Evolutionary conservation across 2,888 invertebrate genomes (phyloP), one percentile per base, ranked within the genome.

Genomic region (Amphimallon solstitiale): DNA sequence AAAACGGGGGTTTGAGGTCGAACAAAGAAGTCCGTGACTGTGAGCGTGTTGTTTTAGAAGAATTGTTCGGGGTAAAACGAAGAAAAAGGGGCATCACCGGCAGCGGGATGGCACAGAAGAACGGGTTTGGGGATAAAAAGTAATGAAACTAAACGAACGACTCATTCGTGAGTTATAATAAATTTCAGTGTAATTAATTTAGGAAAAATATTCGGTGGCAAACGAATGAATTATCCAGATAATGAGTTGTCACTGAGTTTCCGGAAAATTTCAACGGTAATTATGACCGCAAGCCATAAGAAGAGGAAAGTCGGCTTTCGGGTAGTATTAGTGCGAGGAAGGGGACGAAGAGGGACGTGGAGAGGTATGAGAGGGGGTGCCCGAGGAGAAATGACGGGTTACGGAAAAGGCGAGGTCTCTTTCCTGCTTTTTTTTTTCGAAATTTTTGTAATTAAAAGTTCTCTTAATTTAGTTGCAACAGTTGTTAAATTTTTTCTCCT

Each of bases 401-500:
- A 34, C 45, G 37, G 60, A 52, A 29, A 29, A 54, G 23, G 19
- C n/a, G 9, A 23, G 35, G 14, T n/a, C n/a, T n/a, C n/a, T n/a
- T n/a, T n/a, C n/a, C n/a, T n/a, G n/a, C 34, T 35, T 56, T 64
- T 62, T 64, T 46, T 29, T 23, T 21, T 75, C 73, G 72, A 73
- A 65, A 75, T 74, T 75, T 77, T 76, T 74, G 72, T 76, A 78
- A 78, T 78, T 78, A 78, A 76, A 76, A 77, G 72, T 75, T 75
- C 73, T 75, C 9, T 76, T 78, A 78, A 77, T 78, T 77, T 77
- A 74, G 75, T 74, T 73, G 76, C 78, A 76, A 76, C 77, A 78
- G 76, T 78, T 78, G 77, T 76, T 74, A 68, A 65, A 67, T 46
- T 63, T 59, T 45, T 64, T 63, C 63, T 65, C 68, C 65, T 40